phyloP scores from a whole-genome alignment of 2,113 vertebrate species.

The Prietella phreatophila region DNA sequence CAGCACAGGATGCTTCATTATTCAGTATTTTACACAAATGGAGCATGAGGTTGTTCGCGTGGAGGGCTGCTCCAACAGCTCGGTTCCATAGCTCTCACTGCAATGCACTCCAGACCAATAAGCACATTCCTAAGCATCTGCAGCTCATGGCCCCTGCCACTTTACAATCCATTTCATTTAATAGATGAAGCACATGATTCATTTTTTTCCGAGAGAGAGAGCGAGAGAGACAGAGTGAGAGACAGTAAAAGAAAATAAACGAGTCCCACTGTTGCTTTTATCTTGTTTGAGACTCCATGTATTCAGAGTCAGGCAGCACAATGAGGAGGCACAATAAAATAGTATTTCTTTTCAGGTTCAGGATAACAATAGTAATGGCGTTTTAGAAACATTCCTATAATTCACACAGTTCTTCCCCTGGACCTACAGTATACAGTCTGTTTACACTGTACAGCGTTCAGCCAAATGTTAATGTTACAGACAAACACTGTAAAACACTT shows the following conservation, averaged over 20 bases:
- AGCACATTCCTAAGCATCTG: constrained; percentile 6
- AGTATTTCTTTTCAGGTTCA: neutral
- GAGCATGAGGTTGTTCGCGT: neutral
- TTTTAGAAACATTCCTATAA: neutral
- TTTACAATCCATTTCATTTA: constrained; percentile 53
- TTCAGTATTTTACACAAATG: neutral
- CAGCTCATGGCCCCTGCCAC: constrained; percentile 10
- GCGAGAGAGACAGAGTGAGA: too few species aligned
- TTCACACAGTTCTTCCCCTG: neutral
- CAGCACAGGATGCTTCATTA: neutral
- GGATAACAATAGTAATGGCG: neutral
- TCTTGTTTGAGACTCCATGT: neutral
- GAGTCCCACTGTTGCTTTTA: neutral
- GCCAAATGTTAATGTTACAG: neutral
- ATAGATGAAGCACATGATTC: constrained; percentile 31
- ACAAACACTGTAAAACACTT: neutral
- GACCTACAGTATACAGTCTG: neutral
- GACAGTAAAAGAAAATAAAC: too few species aligned
- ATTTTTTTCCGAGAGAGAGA: constrained; percentile 6
- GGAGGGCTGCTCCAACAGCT: neutral
- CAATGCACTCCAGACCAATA: neutral
- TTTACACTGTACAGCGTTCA: neutral
- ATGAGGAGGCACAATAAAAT: neutral
- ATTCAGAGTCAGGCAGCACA: constrained; percentile 3
- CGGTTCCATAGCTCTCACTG: neutral